Conservation (phyloP, 1,140 invertebrate species). For the Globodera rostochiensis region DNA sequence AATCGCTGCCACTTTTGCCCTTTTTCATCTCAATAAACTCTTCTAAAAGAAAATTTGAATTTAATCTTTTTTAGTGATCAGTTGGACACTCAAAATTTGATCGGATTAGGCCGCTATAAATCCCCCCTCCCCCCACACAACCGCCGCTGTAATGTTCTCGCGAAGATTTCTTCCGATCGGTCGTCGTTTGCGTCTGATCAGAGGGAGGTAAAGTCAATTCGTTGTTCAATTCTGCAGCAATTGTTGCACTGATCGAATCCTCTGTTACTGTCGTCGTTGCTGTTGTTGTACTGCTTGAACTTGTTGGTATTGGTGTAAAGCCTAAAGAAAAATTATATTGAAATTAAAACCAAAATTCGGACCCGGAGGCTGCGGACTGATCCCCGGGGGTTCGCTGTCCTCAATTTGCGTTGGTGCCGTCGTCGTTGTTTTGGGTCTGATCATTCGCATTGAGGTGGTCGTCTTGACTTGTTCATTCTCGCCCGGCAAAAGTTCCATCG, state of each 20-base stretch:
- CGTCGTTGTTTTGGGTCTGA: not conserved
- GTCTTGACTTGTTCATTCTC: constrained; percentile 1
- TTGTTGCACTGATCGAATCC: too few relatives aligned
- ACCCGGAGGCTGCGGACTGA: constrained; percentile 12
- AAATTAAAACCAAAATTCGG: not conserved
- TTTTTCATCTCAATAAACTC: not conserved
- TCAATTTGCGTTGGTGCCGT: constrained; percentile 13
- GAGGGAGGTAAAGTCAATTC: too few relatives aligned
- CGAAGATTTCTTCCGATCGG: too few relatives aligned
- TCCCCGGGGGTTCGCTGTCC: not conserved
- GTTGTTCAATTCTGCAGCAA: too few relatives aligned
- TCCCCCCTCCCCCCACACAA: not conserved
- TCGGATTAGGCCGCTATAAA: too few relatives aligned
- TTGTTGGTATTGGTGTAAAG: not conserved
- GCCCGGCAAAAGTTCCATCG: constrained; percentile 16
- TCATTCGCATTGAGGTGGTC: not conserved
- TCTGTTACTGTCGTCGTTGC: not conserved
- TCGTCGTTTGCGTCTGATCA: too few relatives aligned
- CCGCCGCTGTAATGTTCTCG: too few relatives aligned
- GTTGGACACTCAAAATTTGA: too few relatives aligned
- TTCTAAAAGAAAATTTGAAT: too few relatives aligned
- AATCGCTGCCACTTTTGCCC: not conserved
- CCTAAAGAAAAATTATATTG: not conserved
- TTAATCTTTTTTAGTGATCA: too few relatives aligned
- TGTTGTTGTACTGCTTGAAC: constrained; percentile 1